These are phyloP conservation scores for Stomatorhinus ivindoensis DNA, from an alignment of 2,113 vertebrate species.

Conservation along the genomic window DNA sequence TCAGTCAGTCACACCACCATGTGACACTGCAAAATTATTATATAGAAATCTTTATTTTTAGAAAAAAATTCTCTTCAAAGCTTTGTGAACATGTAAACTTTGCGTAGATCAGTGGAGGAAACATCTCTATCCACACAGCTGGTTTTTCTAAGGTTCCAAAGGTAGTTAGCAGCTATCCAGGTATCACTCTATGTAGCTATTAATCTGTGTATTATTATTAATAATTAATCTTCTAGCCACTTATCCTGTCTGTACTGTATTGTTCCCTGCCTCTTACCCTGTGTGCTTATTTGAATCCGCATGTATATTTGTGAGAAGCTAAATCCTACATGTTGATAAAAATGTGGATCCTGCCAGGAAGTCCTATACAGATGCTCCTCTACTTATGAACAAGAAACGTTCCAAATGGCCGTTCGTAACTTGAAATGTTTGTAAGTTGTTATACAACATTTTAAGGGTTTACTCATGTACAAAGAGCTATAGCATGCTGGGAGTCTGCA, in stretches of 20 bases:
- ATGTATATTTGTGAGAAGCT: too few species aligned
- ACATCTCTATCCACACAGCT: background rate
- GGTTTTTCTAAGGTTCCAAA: background rate
- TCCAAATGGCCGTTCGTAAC: too few species aligned
- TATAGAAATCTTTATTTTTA: background rate
- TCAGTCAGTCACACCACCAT: background rate
- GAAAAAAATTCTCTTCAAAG: background rate
- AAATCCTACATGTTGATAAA: too few species aligned
- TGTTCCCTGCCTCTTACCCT: background rate
- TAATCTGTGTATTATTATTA: background rate
- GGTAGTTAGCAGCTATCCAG: background rate
- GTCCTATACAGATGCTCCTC: too few species aligned
- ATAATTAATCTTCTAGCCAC: background rate
- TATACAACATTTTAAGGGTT: too few species aligned
- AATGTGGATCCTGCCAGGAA: too few species aligned
- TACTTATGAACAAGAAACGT: too few species aligned
- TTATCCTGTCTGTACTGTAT: background rate
- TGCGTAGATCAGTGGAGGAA: background rate
- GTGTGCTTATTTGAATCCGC: background rate
- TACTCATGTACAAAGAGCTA: too few species aligned
- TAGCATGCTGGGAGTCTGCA: too few species aligned
- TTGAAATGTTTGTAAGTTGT: too few species aligned
- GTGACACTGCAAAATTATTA: background rate
- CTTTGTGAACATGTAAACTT: background rate
- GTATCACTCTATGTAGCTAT: background rate